Evolutionary conservation across 2,797 vertebrate genomes (phyloP), one percentile per base, ranked within the genome.

Genomic region (Sebastes steindachneri): DNA sequence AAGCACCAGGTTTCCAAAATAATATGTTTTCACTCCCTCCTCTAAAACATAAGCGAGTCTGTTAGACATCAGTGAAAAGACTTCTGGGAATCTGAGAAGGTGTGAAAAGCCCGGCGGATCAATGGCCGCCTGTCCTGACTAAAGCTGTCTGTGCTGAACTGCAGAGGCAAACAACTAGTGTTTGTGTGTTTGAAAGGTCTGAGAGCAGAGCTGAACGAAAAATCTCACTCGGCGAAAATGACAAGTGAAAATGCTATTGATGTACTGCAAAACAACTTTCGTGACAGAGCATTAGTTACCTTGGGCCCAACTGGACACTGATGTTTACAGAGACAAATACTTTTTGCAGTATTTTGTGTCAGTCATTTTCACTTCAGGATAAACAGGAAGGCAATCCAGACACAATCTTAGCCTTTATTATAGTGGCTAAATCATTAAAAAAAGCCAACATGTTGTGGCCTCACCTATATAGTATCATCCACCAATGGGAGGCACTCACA

Each of bases 41-140:
- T 74, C 37, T 75, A 8, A 75, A 76, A 86, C 57, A 89, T 26
- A 83, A 73, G 64, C 71, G 69, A 26, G 68, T 79, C 71, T 90
- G 81, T 91, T 77, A 45, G 75, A 77, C 65, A 79, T 80, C 68
- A 68, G 57, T 70, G 51, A 88, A 82, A 80, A 72, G 57, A 72
- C 73, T 70, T 82, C 21, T 88, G 72, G 83, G 85, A 92, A 93
- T 78, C 41, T 82, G 84, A 89, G 91, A 91, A 84, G 89, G 73
- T 93, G 89, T 92, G 85, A 88, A 79, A 85, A 85, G 77, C 54
- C 66, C 33, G 72, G 5, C 4, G 12, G 79, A 89, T 89, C 81
- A 90, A 92, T 92, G 84, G 74, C 53, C 11, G 21, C 63, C 82
- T 88, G 87, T 93, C 79, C 83, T 63, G 21, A 75, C 82, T 70